Evolutionary conservation across 23 tunicate species (phyloP).

Genomic region (Trididemnum miniatum): DNA sequence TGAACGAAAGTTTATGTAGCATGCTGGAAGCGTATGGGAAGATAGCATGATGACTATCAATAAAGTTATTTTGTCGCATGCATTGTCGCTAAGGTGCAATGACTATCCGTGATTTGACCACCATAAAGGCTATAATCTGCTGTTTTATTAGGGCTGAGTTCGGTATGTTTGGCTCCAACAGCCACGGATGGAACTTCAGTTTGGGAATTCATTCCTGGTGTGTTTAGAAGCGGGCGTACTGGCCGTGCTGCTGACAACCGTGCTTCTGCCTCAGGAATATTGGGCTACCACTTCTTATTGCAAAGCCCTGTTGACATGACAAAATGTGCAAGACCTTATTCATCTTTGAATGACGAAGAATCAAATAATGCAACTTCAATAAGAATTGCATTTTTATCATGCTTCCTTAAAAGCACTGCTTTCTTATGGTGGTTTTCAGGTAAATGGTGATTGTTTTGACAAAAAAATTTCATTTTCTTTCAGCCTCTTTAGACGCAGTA

Average conservation of each 20-base stretch:
- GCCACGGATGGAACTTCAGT: background rate
- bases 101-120: too few relatives aligned
- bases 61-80: too few relatives aligned
- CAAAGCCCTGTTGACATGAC: constrained; percentile 49
- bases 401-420: constrained; percentile 9
- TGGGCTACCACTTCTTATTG: constrained; percentile 48
- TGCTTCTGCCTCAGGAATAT: background rate
- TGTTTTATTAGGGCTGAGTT: constrained; percentile 74
- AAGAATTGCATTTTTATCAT: background rate
- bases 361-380: background rate
- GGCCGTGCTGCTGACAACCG: background rate
- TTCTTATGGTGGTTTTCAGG: constrained; percentile 75
- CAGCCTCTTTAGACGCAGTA: too few relatives aligned
- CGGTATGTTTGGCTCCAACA: constrained; percentile 58
- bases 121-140: too few relatives aligned
- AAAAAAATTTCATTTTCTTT: too few relatives aligned
- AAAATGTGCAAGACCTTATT: constrained; percentile 54
- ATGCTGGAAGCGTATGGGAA: too few relatives aligned
- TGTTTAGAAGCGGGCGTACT: background rate
- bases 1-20: too few relatives aligned
- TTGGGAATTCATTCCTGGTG: constrained; percentile 49
- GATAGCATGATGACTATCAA: too few relatives aligned
- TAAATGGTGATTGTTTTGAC: background rate
- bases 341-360: background rate
- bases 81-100: too few relatives aligned